Percentiles rank a stretch among this genome's conserved stretches.
Conservation (phyloP, 2,888 invertebrate species). For the Siphonodentalium dalli region DNA sequence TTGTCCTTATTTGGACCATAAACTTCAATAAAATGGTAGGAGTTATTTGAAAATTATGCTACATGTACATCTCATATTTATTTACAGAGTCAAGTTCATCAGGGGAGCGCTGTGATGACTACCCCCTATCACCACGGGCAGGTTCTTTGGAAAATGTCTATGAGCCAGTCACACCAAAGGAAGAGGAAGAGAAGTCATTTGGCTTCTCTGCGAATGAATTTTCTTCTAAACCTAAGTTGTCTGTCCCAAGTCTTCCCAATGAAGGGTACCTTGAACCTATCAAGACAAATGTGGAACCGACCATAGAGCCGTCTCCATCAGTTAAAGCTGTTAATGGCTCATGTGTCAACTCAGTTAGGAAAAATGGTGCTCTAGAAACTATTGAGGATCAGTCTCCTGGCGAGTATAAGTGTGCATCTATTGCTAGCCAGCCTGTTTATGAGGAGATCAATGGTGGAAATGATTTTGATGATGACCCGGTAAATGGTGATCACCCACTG, state of each 20-base stretch:
- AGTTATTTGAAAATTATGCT: too few relatives aligned
- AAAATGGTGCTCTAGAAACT: slow-evolving; percentile 2
- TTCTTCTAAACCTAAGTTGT: too few relatives aligned
- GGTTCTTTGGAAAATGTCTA: slow-evolving; percentile 55
- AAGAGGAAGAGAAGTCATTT: slow-evolving; percentile 23
- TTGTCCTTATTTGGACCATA: too few relatives aligned
- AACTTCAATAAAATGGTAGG: too few relatives aligned
- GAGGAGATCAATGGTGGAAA: slow-evolving; percentile 50
- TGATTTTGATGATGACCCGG: slow-evolving; percentile 2
- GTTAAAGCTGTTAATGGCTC: slow-evolving; percentile 10
- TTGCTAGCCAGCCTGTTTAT: slow-evolving; percentile 55
- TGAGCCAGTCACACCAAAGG: slow-evolving; percentile 50
- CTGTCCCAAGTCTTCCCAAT: slow-evolving; percentile 30
- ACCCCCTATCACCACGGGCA: too few relatives aligned
- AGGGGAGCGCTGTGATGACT: too few relatives aligned
- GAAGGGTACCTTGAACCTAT: slow-evolving; percentile 55
- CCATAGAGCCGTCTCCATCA: slow-evolving; percentile 3
- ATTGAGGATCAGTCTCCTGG: slow-evolving; percentile 5
- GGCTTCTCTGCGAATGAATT: too few relatives aligned
- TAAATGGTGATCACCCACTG: not conserved
- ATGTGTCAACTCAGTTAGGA: slow-evolving; percentile 8
- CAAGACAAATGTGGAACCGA: slow-evolving; percentile 20
- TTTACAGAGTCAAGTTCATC: not conserved
- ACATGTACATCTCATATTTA: too few relatives aligned
- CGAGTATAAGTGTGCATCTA: slow-evolving; percentile 16